Percentiles rank a stretch among this genome's conserved stretches.
Conservation (phyloP, 2,888 invertebrate genomes). For the Drosophila parthenogenetica region DNA sequence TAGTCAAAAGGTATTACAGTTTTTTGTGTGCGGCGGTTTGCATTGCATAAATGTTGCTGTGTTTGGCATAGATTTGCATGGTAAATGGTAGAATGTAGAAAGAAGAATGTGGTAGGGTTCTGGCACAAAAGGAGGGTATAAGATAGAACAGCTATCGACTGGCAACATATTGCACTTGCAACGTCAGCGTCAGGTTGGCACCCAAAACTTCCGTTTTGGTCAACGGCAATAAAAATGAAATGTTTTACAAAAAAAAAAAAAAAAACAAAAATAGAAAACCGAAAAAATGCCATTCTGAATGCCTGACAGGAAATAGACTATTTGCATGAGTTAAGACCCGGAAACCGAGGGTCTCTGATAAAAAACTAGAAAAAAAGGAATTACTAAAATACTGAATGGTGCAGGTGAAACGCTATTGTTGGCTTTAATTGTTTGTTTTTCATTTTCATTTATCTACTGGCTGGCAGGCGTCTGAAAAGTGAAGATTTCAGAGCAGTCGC, state of each 20-base stretch:
- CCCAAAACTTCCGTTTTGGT: slow-evolving; percentile 56
- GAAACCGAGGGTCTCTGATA: slow-evolving; percentile 46
- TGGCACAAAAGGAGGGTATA: not conserved
- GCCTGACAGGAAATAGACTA: slow-evolving; percentile 61
- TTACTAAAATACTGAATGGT: not conserved
- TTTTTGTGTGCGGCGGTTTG: slow-evolving; percentile 49
- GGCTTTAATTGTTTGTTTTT: slow-evolving; percentile 73
- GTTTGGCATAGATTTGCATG: slow-evolving; percentile 78
- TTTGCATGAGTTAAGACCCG: slow-evolving; percentile 58
- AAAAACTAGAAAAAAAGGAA: slow-evolving; percentile 2
- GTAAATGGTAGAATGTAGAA: slow-evolving; percentile 45
- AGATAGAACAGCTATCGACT: slow-evolving; percentile 54
- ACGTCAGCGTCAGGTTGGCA: slow-evolving; percentile 36
- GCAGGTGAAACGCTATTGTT: slow-evolving; percentile 66
- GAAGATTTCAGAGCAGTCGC: slow-evolving; percentile 57
- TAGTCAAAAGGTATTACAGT: slow-evolving; percentile 62
- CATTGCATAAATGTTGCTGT: slow-evolving; percentile 70
- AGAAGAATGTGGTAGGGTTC: not conserved
- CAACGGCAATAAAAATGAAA: slow-evolving; percentile 69
- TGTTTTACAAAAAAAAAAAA: not conserved
- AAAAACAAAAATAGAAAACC: not conserved
- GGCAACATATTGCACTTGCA: slow-evolving; percentile 70
- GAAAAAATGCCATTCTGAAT: slow-evolving; percentile 44
- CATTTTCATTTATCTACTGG: slow-evolving; percentile 50
- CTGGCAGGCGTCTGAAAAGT: slow-evolving; percentile 42